phyloP scores from a whole-genome alignment of 2,888 invertebrate species.

The Tetanocera ferruginea region DNA sequence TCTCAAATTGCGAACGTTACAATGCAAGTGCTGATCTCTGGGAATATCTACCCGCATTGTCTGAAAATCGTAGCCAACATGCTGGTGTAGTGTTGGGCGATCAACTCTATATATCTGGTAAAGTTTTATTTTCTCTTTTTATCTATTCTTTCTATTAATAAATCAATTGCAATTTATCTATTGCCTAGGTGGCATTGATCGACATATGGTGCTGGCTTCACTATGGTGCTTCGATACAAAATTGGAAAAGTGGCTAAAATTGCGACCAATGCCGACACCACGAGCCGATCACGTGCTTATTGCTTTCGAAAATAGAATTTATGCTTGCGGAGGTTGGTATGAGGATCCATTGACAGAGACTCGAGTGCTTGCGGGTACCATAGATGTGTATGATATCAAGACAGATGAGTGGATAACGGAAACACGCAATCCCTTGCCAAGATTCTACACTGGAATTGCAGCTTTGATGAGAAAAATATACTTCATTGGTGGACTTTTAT shows the following conservation, averaged over 20 bases:
- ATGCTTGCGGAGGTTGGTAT: conserved; percentile 78
- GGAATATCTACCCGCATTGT: conserved; percentile 73
- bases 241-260: conserved; percentile 72
- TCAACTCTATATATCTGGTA: conserved; percentile 67
- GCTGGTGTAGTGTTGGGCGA: conserved; percentile 71
- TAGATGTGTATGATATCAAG: conserved; percentile 76
- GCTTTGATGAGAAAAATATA: conserved; percentile 75
- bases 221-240: conserved; percentile 72
- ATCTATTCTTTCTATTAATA: neutral
- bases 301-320: conserved; percentile 73
- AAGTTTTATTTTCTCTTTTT: conserved; percentile 48
- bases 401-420: conserved; percentile 75
- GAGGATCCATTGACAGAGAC: conserved; percentile 72
- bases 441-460: conserved; percentile 79
- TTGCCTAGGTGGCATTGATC: conserved; percentile 64
- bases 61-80: conserved; percentile 75
- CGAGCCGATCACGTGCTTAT: conserved; percentile 78
- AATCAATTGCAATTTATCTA: neutral
- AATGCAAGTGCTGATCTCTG: conserved; percentile 74
- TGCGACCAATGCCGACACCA: conserved; percentile 73
- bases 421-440: conserved; percentile 76
- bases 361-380: conserved; percentile 74
- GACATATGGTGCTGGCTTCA: conserved; percentile 70
- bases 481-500: conserved; percentile 79
- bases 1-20: conserved; percentile 74